Evolutionary conservation across 2,797 vertebrate species (phyloP), one percentile per base, ranked within the genome.

Genomic region (Spheniscus humboldti): DNA sequence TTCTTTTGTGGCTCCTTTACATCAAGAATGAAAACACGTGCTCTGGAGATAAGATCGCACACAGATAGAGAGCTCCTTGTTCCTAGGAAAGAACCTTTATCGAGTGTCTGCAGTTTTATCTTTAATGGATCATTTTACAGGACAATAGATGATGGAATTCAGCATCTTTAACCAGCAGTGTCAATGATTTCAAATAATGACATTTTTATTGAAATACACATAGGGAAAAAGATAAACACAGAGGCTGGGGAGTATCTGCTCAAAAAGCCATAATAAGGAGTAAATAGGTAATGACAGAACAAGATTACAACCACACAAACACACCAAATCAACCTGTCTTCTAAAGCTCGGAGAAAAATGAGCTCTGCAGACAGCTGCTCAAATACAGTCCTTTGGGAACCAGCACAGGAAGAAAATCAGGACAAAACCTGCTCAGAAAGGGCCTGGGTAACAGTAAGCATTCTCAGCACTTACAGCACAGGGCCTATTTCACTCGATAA

Each of bases 161-260:
- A 71, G 88, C 24, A 56, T 83, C 96, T 97, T 92, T 92, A 72
- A 94, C 86, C 90, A 90, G 79, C 85, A n/a, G 83, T 48, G 76
- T 73, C 95, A 90, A 80, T 67, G 93, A 94, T 57, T 94, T 84
- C 96, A 96, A 96, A 96, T 95, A 97, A 96, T n/a, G 95, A 85
- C 93, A 76, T 94, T 97, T 97, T 94, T 84, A 96, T 62, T 96
- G 95, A 95, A 94, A 96, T 39, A 33, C 91, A 94, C 59, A 47
- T 20, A 39, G 94, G 57, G 55, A 43, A 77, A 23, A 50, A 97
- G 96, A 97, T 90, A 96, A 94, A 91, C 78, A 87, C 57, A 68
- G 52, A 79, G 68, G 72, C 68, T 68, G 35, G 33, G 72, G 66
- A 88, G 59, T 35, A 73, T 64, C 68, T 62, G 43, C 82, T 80